These are phyloP conservation scores for Lycaon pictus DNA, from an alignment of 2,113 vertebrate species.

Conservation along the genomic window DNA sequence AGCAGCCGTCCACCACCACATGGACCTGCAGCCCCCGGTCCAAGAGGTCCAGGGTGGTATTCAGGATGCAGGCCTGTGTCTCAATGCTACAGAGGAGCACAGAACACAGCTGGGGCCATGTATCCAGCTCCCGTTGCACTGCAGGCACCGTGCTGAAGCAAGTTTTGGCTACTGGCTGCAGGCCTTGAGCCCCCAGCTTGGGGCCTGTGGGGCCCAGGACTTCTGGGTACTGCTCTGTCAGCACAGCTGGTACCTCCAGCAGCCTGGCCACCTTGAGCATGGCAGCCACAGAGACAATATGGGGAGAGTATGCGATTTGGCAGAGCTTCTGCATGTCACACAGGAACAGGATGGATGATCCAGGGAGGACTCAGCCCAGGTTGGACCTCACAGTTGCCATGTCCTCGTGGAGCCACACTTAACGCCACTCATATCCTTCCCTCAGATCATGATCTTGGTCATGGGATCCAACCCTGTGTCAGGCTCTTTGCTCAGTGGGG, in stretches of 20 bases:
- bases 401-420: not conserved
- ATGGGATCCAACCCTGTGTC: too few species aligned
- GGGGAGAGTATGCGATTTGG: constrained; percentile 90
- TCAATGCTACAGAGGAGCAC: constrained; percentile 94
- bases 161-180: constrained; percentile 90
- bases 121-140: constrained; percentile 87
- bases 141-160: constrained; percentile 93
- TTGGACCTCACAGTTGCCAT: constrained; percentile 77
- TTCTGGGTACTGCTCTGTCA: constrained; percentile 95
- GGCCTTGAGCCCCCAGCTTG: constrained; percentile 89
- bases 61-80: constrained; percentile 93
- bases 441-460: too few species aligned
- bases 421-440: too few species aligned
- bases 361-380: constrained; percentile 87
- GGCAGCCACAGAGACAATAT: constrained; percentile 92
- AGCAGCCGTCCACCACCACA: constrained; percentile 93
- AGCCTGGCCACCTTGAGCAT: constrained; percentile 92
- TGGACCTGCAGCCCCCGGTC: constrained; percentile 93
- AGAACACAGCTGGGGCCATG: constrained; percentile 73
- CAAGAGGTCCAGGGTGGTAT: constrained; percentile 92
- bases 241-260: constrained; percentile 88
- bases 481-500: too few species aligned
- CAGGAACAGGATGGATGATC: constrained; percentile 90
- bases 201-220: constrained; percentile 93
- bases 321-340: constrained; percentile 96